A percentile compares a stretch with the other conserved stretches of the same genome.
Conservation (phyloP, 2,797 vertebrate species). For the Tadarida brasiliensis region DNA sequence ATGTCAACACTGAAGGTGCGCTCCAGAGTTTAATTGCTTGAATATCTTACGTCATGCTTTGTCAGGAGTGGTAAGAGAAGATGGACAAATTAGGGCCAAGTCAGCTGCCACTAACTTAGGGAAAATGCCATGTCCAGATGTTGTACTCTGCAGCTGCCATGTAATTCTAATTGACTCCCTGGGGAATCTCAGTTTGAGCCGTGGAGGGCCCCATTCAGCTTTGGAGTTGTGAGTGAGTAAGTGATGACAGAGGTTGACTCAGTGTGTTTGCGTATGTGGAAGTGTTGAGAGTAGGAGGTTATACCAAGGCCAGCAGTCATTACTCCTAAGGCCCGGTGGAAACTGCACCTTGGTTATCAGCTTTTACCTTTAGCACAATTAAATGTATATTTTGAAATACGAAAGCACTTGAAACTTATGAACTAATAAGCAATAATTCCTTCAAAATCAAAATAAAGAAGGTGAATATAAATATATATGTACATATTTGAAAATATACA, state of each 20-base stretch:
- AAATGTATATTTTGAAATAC: slow-evolving; percentile 30
- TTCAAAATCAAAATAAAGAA: slow-evolving; percentile 39
- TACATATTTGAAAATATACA: background rate
- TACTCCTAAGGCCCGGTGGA: background rate
- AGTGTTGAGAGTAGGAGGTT: slow-evolving; percentile 65
- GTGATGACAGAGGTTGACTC: slow-evolving; percentile 64
- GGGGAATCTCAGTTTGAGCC: background rate
- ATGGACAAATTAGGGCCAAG: background rate
- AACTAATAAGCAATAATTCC: background rate
- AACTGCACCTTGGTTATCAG: slow-evolving; percentile 17
- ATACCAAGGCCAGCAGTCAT: slow-evolving; percentile 32
- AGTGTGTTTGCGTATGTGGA: slow-evolving; percentile 18
- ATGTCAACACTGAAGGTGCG: background rate
- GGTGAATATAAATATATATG: background rate
- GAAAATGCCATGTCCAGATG: slow-evolving; percentile 63
- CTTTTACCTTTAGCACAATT: slow-evolving; percentile 37
- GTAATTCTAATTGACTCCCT: slow-evolving; percentile 73
- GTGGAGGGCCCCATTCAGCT: background rate
- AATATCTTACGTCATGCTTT: background rate
- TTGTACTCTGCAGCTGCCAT: background rate
- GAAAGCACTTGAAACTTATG: slow-evolving; percentile 45
- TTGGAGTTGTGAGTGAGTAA: slow-evolving; percentile 44
- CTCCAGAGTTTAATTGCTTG: background rate
- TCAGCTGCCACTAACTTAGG: slow-evolving; percentile 15
- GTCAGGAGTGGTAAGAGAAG: background rate